Base-by-base conservation (phyloP, 1,140 invertebrate genomes). In the Aphelenchoides besseyi region DNA sequence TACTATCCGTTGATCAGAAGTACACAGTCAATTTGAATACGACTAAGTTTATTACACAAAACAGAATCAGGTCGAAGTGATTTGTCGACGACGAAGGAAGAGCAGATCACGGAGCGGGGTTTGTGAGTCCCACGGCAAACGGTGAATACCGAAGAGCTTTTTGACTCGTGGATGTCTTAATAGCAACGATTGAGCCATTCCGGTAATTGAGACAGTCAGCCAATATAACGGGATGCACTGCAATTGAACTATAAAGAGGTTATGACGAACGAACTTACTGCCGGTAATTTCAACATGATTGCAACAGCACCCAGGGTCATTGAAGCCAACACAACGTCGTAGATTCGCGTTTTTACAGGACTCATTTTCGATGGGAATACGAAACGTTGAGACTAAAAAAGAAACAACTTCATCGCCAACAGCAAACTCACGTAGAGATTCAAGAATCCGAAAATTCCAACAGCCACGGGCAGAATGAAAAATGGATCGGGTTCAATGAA, bases 201-300 rank as follows among this genome's bases (percentile, higher is more conserved):
- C 74, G 33, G 63, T 83, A 0, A 52, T 69, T 18, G 73, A 75
- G 8, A 83, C 63, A 8, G 70, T 68, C n/a, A 81, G 57, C 79
- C 81, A 83, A 61, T 81, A 81, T 3, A 81, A 36, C 0, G 79
- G 68, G 55, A 83, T 75, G 52, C 79, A 81, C 79, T 81, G 54
- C 69, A 80, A 69, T 9, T 8, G 52, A 54, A 53, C 29, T 3
- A 66, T 54, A 30, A 48, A 53, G 16, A 26, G 18, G 8, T 9
- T 30, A 69, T 48, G 62, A 52, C 18, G 23, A 28, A 54, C n/a
- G 12, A 30, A 64, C 69, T 63, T 62, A 79, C 77, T 32, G 77
- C 77, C 28, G 77, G 77, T 1, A 79, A 48, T 29, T 79, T 68
- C 29, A 72, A 36, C 77, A 79, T 79, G n/a, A 79, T 79, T 12